Evolutionary conservation across 2,113 vertebrate genomes (phyloP).

Genomic region (Cheirogaleus medius): DNA sequence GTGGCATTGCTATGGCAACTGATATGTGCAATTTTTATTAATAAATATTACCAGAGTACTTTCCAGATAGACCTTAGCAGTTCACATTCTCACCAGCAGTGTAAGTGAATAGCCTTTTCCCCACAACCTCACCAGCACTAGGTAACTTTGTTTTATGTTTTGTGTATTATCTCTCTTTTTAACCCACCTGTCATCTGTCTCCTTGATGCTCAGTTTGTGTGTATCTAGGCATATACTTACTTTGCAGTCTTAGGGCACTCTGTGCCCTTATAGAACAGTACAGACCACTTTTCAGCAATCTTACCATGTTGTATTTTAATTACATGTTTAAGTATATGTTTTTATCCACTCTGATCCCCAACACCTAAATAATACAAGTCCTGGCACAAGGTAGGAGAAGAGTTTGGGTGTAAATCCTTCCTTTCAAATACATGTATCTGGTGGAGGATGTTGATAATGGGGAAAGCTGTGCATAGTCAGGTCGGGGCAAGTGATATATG

Average conservation of each 20-base stretch:
- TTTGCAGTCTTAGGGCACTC: neutral
- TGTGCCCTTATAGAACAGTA: neutral
- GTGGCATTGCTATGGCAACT: neutral
- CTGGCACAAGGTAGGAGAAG: neutral
- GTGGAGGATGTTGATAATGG: neutral
- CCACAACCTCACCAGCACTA: neutral
- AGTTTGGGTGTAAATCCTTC: neutral
- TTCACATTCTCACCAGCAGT: neutral
- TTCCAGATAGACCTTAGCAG: neutral
- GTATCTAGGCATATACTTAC: neutral
- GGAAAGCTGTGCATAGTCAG: neutral
- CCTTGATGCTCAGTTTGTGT: neutral
- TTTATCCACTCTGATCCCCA: neutral
- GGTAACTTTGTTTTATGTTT: neutral
- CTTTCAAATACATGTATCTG: neutral
- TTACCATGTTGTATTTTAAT: conserved; percentile 16
- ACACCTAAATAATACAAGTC: neutral
- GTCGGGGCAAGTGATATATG: neutral
- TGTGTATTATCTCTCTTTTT: neutral
- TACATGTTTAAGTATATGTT: neutral
- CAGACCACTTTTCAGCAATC: neutral
- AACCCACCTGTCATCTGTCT: neutral
- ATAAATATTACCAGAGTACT: neutral
- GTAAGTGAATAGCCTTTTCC: neutral
- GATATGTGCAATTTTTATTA: neutral